Conservation (phyloP, 2,113 vertebrate species). For the Engystomops pustulosus region DNA sequence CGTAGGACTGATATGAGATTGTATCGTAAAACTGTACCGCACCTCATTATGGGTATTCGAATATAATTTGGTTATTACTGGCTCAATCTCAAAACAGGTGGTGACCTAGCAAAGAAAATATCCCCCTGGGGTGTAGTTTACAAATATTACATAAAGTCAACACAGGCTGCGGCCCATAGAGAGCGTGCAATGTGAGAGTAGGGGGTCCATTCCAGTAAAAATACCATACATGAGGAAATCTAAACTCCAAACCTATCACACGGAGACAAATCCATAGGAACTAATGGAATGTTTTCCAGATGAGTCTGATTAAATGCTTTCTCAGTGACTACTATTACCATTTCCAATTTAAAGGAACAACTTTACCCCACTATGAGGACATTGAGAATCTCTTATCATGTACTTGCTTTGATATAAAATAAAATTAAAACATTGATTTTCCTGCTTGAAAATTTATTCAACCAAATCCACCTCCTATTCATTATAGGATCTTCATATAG, state of each 20-base stretch:
- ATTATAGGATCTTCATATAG: no score
- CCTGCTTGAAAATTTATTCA: neutral
- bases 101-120: neutral
- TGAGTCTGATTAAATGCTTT: slow-evolving; percentile 18
- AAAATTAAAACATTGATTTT: slow-evolving; percentile 6
- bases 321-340: neutral
- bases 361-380: neutral
- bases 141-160: slow-evolving; percentile 14
- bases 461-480: no score
- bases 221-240: neutral
- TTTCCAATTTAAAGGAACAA: slow-evolving; percentile 12
- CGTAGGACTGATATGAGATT: slow-evolving; percentile 23
- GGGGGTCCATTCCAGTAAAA: neutral
- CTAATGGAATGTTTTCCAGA: slow-evolving; percentile 24
- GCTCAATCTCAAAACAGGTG: slow-evolving; percentile 19
- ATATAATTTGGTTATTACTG: slow-evolving; percentile 34
- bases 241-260: neutral
- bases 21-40: slow-evolving; percentile 23
- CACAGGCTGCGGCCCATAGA: neutral
- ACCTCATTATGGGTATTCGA: slow-evolving; percentile 33
- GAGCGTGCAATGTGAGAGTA: neutral
- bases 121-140: slow-evolving; percentile 11
- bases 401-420: neutral
- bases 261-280: slow-evolving; percentile 9
- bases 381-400: neutral